phyloP scores from a whole-genome alignment of 2,888 invertebrate genomes.

The Zonitis immaculata region DNA sequence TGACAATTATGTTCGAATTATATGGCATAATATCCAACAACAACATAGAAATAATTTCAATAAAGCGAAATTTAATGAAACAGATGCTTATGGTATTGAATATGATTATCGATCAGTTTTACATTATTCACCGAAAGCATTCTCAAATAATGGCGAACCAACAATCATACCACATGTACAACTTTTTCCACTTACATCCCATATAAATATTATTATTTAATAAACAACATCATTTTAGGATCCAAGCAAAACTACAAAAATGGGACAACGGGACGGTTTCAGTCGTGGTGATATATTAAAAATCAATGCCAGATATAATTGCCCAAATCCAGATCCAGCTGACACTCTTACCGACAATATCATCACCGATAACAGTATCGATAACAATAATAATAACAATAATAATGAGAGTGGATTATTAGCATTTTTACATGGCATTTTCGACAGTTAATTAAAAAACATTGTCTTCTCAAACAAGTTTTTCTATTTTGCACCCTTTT shows the following conservation, averaged over 20 bases:
- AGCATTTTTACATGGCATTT: background rate
- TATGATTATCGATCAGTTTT: conserved; percentile 80
- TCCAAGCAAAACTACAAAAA: conserved; percentile 44
- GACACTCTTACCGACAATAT: too few species aligned
- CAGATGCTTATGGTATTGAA: conserved; percentile 63
- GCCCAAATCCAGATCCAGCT: conserved; percentile 39
- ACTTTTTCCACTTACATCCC: too few species aligned
- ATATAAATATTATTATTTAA: too few species aligned
- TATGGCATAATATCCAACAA: conserved; percentile 63
- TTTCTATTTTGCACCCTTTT: too few species aligned
- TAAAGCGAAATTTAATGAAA: conserved; percentile 55
- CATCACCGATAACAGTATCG: background rate
- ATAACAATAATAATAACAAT: background rate
- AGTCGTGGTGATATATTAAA: conserved; percentile 69
- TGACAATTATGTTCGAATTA: conserved; percentile 63
- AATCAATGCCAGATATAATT: conserved; percentile 71
- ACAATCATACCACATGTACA: conserved; percentile 69
- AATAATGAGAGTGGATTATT: background rate
- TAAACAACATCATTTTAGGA: too few species aligned
- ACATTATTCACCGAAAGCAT: conserved; percentile 77
- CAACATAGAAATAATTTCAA: conserved; percentile 67
- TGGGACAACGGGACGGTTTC: conserved; percentile 73
- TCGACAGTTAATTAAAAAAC: too few species aligned
- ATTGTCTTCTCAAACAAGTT: too few species aligned
- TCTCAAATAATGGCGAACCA: conserved; percentile 65